Evolutionary conservation across 1,140 invertebrate genomes (phyloP), one percentile per base, ranked within the genome.

Genomic region (Drosophila nebulosa): DNA sequence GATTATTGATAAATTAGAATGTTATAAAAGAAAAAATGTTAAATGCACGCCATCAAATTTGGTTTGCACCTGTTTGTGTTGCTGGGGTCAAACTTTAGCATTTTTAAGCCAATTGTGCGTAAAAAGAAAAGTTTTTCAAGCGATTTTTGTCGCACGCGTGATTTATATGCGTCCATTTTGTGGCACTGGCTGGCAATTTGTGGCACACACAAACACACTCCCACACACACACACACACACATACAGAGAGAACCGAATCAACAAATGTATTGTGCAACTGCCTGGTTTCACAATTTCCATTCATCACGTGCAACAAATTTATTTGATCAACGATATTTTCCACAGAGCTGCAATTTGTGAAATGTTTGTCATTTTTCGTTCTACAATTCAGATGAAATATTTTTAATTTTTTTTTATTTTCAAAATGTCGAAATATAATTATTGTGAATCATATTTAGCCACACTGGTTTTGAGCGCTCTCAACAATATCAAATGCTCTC

Each of bases 261-360:
- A 69, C 71, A 78, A 78, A 81, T 70, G 69, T 73, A 64, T 64
- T 70, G 50, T 84, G 63, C 72, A 72, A 60, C 67, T 70, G 69
- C 30, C 64, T 63, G 26, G 63, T 61, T 67, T 64, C 52, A 63
- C 18, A 53, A 55, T 55, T 55, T 55, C 56, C 52, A 80, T 77
- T 73, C 64, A 64, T 74, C 81, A 85, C 77, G 77, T 85, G 76
- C 80, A 64, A 57, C 69, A 66, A 66, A 80, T 84, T 84, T 85
- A 70, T 79, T 59, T 39, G 10, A 24, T 32, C 16, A 39, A 53
- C 21, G 39, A 58, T 18, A 50, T 30, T 32, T 62, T 21, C 3
- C 10, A 35, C 12, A 58, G 30, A 32, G 30, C 30, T 36, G 39
- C 26, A 39, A 58, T 39, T 18, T 55, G 52, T 55, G 52, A 30